Evolutionary conservation across 2,888 invertebrate species (phyloP).

Genomic region (Heliconius ismenius): DNA sequence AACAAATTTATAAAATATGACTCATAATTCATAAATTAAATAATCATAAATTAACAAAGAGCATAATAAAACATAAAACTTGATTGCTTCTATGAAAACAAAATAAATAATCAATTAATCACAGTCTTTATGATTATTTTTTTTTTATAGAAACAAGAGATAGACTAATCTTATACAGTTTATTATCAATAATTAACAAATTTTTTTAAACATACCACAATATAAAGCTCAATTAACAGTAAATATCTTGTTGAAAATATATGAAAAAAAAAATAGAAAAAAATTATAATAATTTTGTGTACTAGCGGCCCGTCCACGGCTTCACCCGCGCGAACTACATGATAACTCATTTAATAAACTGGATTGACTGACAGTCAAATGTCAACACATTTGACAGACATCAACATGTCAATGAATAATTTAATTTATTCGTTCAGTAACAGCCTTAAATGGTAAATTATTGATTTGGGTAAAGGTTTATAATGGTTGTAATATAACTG

Average conservation of each 20-base stretch:
- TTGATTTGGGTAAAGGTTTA: too few species aligned
- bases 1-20: slow-evolving; percentile 32
- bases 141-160: not conserved
- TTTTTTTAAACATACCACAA: not conserved
- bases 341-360: too few species aligned
- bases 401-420: too few species aligned
- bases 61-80: slow-evolving; percentile 26
- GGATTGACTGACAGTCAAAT: too few species aligned
- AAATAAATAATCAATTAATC: not conserved
- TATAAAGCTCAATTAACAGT: not conserved
- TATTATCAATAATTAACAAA: not conserved
- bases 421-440: too few species aligned
- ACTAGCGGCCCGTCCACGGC: too few species aligned
- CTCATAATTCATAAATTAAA: not conserved
- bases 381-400: too few species aligned
- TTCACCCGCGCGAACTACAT: too few species aligned
- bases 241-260: not conserved
- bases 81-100: not conserved
- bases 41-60: slow-evolving; percentile 18
- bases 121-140: not conserved
- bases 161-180: not conserved
- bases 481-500: too few species aligned
- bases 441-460: too few species aligned
- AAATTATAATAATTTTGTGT: too few species aligned
- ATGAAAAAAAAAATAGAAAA: not conserved